phyloP scores from a whole-genome alignment of 2,888 invertebrate species.

The Polymixis lichenea region DNA sequence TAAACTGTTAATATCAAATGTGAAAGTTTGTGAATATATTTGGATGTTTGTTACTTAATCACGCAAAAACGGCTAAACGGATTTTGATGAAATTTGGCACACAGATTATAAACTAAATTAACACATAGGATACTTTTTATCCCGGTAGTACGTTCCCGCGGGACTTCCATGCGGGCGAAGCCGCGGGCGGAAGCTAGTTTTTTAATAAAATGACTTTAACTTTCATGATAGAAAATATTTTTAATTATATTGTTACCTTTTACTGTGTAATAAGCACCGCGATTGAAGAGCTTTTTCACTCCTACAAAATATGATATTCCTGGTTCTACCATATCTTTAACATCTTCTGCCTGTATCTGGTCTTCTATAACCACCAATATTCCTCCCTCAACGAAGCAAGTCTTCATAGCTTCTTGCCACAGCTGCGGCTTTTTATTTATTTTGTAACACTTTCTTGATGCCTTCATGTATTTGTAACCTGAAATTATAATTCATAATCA shows the following conservation, averaged over 20 bases:
- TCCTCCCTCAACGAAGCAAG: slow-evolving; percentile 68
- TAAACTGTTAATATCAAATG: too few relatives aligned
- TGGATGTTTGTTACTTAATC: too few relatives aligned
- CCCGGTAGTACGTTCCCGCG: too few relatives aligned
- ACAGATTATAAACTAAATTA: too few relatives aligned
- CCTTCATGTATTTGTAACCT: slow-evolving; percentile 61
- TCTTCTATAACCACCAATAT: slow-evolving; percentile 56
- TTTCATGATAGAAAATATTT: background rate
- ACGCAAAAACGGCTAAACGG: too few relatives aligned
- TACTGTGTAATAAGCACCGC: slow-evolving; percentile 62
- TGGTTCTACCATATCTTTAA: slow-evolving; percentile 2
- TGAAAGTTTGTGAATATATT: too few relatives aligned
- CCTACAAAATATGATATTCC: slow-evolving; percentile 59
- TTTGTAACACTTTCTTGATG: slow-evolving; percentile 68
- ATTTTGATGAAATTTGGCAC: too few relatives aligned
- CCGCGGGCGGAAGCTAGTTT: too few relatives aligned
- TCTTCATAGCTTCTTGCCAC: slow-evolving; percentile 68
- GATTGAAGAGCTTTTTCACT: slow-evolving; percentile 48
- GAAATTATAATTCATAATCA: slow-evolving; percentile 21
- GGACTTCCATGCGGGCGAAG: too few relatives aligned
- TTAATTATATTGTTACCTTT: slow-evolving; percentile 61
- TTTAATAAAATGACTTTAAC: background rate
- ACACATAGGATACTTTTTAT: too few relatives aligned
- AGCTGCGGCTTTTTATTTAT: slow-evolving; percentile 53
- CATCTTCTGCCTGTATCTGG: slow-evolving; percentile 22